Evolutionary conservation across 2,888 invertebrate genomes (phyloP), one percentile per base, ranked within the genome.

Genomic region (Bombyx huttoni): DNA sequence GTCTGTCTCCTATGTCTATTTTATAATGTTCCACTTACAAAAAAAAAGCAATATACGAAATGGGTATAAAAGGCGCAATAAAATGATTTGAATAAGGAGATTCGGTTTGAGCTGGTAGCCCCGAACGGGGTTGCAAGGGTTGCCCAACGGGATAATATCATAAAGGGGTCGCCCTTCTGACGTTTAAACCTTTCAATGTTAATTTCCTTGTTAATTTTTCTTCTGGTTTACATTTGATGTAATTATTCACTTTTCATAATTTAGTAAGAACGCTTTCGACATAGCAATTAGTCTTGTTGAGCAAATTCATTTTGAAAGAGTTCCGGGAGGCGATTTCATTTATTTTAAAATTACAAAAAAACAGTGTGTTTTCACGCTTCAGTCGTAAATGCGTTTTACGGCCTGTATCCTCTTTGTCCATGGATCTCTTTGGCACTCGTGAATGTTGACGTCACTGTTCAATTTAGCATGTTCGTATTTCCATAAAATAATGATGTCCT

Each of bases 201-300:
- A 83, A 84, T 86, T 85, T 78, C 76, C 72, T 75, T 70, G 68
- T 74, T 81, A 81, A 83, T 85, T 79, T 81, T 79, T 83, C 83
- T 73, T 63, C 52, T 52, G 59, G 57, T 61, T 65, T 59, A 68
- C 65, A 62, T 61, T 61, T 59, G 54, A 54, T 46, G 55, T 73
- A 70, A 76, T 78, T 67, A 66, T 65, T 59, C 60, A 24, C 47
- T 52, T 54, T 59, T 63, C 56, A 54, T 57, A 61, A 62, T 67
- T 63, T 68, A 56, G 54, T 54, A 51, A 52, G 45, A 52, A 24
- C 24, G 24, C 24, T 24, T 24, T 24, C 24, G 24, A 24, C 3
- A 24, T 24, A 24, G 1, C 24, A 24, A 24, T 24, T 24, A 24
- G 24, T 24, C 24, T 24, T 24, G 24, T 24, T 24, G 24, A 24